Evolutionary conservation across 1,140 invertebrate genomes (phyloP).

Genomic region (Oryzaephilus surinamensis): DNA sequence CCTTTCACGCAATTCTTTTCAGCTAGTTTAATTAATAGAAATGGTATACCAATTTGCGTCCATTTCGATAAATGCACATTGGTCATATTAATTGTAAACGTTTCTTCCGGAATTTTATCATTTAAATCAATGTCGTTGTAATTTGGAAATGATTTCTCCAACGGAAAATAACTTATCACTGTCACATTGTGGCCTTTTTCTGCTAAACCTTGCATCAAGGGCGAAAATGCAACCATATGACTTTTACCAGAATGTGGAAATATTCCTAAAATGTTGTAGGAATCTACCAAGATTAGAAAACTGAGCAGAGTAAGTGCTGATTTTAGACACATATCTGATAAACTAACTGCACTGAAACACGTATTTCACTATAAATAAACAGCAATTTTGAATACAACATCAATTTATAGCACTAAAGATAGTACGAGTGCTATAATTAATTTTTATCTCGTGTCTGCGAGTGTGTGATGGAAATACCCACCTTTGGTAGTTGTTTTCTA

Average conservation of each 20-base stretch:
- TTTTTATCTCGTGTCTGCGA: too few relatives aligned
- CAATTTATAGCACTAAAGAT: too few relatives aligned
- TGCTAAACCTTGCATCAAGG: slow-evolving; percentile 51
- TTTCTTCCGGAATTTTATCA: background rate
- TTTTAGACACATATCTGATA: too few relatives aligned
- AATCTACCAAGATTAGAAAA: too few relatives aligned
- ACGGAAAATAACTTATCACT: slow-evolving; percentile 36
- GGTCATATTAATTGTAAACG: slow-evolving; percentile 5
- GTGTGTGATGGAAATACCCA: too few relatives aligned
- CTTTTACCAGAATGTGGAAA: slow-evolving; percentile 60
- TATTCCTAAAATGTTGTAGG: slow-evolving; percentile 7
- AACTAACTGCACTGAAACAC: too few relatives aligned
- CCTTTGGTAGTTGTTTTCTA: slow-evolving; percentile 40
- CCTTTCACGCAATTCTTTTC: slow-evolving; percentile 9
- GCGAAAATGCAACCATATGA: slow-evolving; percentile 58
- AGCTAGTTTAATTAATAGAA: slow-evolving; percentile 7
- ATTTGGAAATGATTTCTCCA: slow-evolving; percentile 10
- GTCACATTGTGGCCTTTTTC: slow-evolving; percentile 58
- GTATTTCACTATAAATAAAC: too few relatives aligned
- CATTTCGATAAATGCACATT: background rate
- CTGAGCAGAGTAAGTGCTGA: too few relatives aligned
- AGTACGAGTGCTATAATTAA: too few relatives aligned
- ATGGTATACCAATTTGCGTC: slow-evolving; percentile 1
- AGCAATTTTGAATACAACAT: too few relatives aligned
- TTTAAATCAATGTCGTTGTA: slow-evolving; percentile 17